Base-by-base conservation (phyloP, 2,797 vertebrate genomes). In the Gadopsis bispinosus region DNA sequence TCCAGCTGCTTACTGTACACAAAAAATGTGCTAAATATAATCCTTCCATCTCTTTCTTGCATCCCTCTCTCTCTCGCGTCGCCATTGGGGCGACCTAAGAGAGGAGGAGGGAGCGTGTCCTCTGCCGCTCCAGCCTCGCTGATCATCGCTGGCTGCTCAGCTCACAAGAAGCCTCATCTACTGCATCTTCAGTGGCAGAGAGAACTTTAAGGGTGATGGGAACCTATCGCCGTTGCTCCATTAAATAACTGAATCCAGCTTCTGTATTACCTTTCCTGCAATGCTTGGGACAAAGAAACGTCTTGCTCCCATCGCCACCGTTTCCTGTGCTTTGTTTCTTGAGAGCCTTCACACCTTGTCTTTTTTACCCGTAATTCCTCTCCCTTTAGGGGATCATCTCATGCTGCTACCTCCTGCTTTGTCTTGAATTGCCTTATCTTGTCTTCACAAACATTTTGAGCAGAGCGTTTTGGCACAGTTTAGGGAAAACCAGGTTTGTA, bases 181-280 rank as follows among this genome's bases (percentile, higher is more conserved):
- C 56, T 69, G 63, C 61, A 54, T 82, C 62, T 68, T 70, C 51
- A 12, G n/a, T 11, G 41, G 54, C 66, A 56, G 48, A 69, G 66
- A 51, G 31, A 77, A 22, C 55, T 77, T 64, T 22, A 55, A 5
- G 19, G 33, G n/a, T 73, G 77, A 55, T 47, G 4, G n/a, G 5
- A 63, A 37, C 60, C 22, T 19, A 47, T 81, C 60, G 64, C 20
- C 75, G 66, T 55, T 63, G 65, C 33, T 17, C 55, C 54, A 78
- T 75, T 80, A 55, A 67, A 71, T 67, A 41, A 68, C 56, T 50
- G 22, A 71, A 17, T 60, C 58, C 50, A 51, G 67, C 29, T 55
- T 65, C n/a, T 72, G 53, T 48, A 53, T 56, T 43, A 50, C 51
- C 53, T 76, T 45, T 65, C 55, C 35, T 48, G 0, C 26, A 55